Evolutionary conservation across 2,797 vertebrate species (phyloP), one percentile per base, ranked within the genome.

Genomic region (Apodemus agrarius): DNA sequence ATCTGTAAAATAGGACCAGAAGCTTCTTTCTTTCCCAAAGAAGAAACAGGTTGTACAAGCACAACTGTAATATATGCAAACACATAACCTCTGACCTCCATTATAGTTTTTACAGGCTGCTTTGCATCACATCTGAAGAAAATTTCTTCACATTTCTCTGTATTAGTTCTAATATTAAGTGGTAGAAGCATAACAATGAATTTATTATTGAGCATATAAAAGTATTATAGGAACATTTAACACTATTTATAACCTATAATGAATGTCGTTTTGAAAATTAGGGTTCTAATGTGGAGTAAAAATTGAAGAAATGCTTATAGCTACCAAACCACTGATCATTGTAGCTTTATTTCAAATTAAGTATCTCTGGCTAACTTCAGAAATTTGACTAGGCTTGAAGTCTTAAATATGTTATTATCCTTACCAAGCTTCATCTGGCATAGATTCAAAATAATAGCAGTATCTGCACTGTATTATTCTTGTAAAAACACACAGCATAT

Each of bases 191-290:
- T 80, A 69, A 46, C 59, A 12, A 72, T n/a, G 34, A 43, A 34
- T 95, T 76, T 95, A 59, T 24, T 82, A 52, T 6, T 91, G 14
- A 85, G 65, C 43, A 82, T 52, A 54, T 74, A 31, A 91, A 54
- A 13, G 3, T 49, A 61, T 34, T 14, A 43, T 91, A 93, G 67
- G 43, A 87, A 69, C 17, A 80, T 65, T 65, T 91, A 69, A 69
- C 86, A 13, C 49, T 83, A 72, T 83, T 94, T 95, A 95, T 37
- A 86, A 49, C n/a, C 67, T 91, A 40, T 5, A 96, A n/a, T 67
- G 67, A 84, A 91, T 46, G 57, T 86, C 4, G 21, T 92, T 96
- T 94, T 89, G 57, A 46, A 95, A 91, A 85, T 94, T 69, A 93
- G 40, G 5, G 82, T 79, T 84, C 29, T 94, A 69, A 43, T n/a